Base-by-base conservation (phyloP, 2,888 invertebrate genomes). In the Julus scandinavius region DNA sequence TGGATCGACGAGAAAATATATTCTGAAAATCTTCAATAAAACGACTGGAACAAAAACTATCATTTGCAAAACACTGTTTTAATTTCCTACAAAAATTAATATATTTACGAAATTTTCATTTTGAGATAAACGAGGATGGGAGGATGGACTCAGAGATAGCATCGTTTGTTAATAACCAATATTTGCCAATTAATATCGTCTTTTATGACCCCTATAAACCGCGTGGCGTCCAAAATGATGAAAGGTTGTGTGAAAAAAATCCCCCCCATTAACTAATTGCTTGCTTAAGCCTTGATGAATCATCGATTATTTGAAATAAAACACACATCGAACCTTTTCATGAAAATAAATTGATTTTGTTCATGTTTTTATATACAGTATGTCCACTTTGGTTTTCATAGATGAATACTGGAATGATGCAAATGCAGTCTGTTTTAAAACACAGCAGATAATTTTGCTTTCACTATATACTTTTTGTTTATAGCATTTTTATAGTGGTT, bases 41-140 rank as follows among this genome's bases (percentile, higher is more conserved):
- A 54, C 13, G 15, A 15, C 9, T 13, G 3, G 7, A 63, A 20
- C 6, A 63, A 20, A 63, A 63, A 20, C 20, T 63, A 20, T 20
- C 13, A 17, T 63, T 63, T 58, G 6, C 20, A 63, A 20, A 20
- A n/a, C 20, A 63, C 20, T 20, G 63, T 63, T 63, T 63, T 63
- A 63, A 63, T 63, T 63, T 63, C 63, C n/a, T 63, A 63, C 63
- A 63, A 63, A n/a, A 63, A 20, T 63, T 20, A 9, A 63, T 63
- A 63, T 63, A 63, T 20, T 63, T 63, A 63, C 20, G 63, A 63
- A 29, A 63, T 63, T 63, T 63, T 20, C 63, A 17, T 2, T 20
- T 20, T 0, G 63, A 6, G 20, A 4, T 5, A 54, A 3, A 17
- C 54, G 3, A 63, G 29, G 29, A 7, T n/a, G 20, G n/a, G n/a